A percentile compares a stretch with the other conserved stretches of the same genome.
Conservation (phyloP, 2,797 vertebrate genomes). For the Erethizon dorsatum region DNA sequence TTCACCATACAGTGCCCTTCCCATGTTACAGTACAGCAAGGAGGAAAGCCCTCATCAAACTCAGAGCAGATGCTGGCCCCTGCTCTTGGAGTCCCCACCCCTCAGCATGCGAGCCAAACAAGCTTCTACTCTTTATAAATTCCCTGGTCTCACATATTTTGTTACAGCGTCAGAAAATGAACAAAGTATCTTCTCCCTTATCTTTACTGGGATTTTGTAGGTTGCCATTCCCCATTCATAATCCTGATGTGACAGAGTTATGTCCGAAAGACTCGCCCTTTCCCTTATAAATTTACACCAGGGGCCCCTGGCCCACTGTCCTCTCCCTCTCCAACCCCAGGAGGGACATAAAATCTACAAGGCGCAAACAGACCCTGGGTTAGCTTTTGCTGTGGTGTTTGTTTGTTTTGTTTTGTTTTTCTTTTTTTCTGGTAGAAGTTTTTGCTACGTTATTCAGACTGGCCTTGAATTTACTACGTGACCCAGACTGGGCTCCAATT, state of each 20-base stretch:
- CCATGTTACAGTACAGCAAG: too few species aligned
- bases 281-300: not conserved
- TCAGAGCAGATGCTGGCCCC: not conserved
- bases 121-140: not conserved
- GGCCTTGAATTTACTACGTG: not conserved
- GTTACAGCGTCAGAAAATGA: not conserved
- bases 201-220: not conserved
- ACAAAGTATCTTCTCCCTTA: not conserved
- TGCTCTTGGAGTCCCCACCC: not conserved
- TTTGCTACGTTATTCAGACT: not conserved
- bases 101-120: not conserved
- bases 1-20: not conserved
- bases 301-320: not conserved
- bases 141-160: not conserved
- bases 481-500: not conserved
- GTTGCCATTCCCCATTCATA: not conserved
- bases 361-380: not conserved
- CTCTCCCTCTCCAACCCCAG: not conserved
- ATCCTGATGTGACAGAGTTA: not conserved
- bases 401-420: too few species aligned
- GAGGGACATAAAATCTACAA: not conserved
- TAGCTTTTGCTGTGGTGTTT: not conserved
- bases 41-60: not conserved
- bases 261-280: not conserved
- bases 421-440: not conserved